phyloP scores from a whole-genome alignment of 1,140 invertebrate species.

The Microplitis demolitor region DNA sequence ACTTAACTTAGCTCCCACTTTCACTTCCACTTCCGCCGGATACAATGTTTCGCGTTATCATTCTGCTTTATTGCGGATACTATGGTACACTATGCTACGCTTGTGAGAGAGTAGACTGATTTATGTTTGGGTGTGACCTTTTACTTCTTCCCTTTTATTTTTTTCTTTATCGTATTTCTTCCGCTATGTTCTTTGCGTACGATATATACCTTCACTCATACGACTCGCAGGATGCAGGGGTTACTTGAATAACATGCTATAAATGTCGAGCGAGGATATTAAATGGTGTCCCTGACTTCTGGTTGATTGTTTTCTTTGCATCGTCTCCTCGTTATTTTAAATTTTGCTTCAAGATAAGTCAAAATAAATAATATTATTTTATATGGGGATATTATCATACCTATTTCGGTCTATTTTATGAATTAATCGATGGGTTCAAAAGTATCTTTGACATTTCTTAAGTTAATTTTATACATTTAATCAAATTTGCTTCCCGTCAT shows the following conservation, averaged over 20 bases:
- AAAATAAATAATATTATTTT: too few relatives aligned
- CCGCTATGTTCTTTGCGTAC: constrained; percentile 15
- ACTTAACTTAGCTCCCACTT: not conserved
- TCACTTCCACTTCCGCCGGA: constrained; percentile 38
- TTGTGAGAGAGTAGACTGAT: constrained; percentile 1
- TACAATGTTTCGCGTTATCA: constrained; percentile 48
- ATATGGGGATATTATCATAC: too few relatives aligned
- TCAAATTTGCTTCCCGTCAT: too few relatives aligned
- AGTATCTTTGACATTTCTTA: too few relatives aligned
- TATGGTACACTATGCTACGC: constrained; percentile 18
- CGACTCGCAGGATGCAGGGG: not conserved
- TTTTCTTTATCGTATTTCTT: constrained; percentile 23
- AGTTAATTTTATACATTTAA: too few relatives aligned
- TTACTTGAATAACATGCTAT: not conserved
- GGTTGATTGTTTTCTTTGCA: too few relatives aligned
- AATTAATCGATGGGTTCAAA: too few relatives aligned
- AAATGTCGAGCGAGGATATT: too few relatives aligned
- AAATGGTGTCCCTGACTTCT: too few relatives aligned
- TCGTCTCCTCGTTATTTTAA: too few relatives aligned
- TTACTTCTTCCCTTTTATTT: constrained; percentile 12
- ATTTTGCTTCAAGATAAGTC: too few relatives aligned
- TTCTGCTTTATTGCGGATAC: constrained; percentile 53
- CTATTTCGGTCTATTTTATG: too few relatives aligned
- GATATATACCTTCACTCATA: not conserved
- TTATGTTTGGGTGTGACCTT: constrained; percentile 10